Base-by-base conservation (phyloP, 2,797 vertebrate genomes). In the Phrynocephalus vlangalii region DNA sequence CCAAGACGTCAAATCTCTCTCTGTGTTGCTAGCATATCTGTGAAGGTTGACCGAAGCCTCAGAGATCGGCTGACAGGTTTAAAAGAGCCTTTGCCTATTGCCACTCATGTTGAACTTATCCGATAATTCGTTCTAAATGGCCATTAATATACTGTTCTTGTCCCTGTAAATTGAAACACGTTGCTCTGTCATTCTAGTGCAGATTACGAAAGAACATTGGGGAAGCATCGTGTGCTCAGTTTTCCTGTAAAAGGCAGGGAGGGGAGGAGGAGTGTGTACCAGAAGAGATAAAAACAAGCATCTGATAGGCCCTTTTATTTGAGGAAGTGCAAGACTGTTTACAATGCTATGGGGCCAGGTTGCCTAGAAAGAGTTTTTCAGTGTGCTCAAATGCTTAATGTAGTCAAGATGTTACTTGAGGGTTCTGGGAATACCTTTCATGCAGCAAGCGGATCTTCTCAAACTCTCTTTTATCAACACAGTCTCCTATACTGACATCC, bases 401-500 rank as follows among this genome's bases (percentile, higher is more conserved):
- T 63, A 13, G 3, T 38, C 73, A 44, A 20, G 20, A 33, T 78
- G 11, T 71, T 78, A 33, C 13, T 24, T 72, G 56, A 48, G 20
- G 26, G 77, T 72, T 79, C 66, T 48, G 30, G 75, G 76, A 84
- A 88, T 28, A 30, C 33, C 20, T 63, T n/a, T 87, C 56, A 30
- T 72, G 50, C 48, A 70, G 1, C 18, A 10, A 63, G 67, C 9
- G 26, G 78, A 66, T 33, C 48, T 72, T 63, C 50, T 63, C 68
- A 30, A 66, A 38, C 8, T 1, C 60, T n/a, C 24, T 9, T 56
- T 87, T 68, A 38, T 77, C 30, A 38, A 11, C 56, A 48, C 50
- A 15, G 1, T 2, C 52, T 38, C 6, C 33, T 10, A 60, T 63
- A n/a, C 33, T 88, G 82, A 72, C 87, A 48, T 60, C 44, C 70